A percentile compares a stretch with the other conserved stretches of the same genome.
Evolutionary conservation across 1,140 invertebrate genomes (phyloP).

Genomic region (Popillia japonica): DNA sequence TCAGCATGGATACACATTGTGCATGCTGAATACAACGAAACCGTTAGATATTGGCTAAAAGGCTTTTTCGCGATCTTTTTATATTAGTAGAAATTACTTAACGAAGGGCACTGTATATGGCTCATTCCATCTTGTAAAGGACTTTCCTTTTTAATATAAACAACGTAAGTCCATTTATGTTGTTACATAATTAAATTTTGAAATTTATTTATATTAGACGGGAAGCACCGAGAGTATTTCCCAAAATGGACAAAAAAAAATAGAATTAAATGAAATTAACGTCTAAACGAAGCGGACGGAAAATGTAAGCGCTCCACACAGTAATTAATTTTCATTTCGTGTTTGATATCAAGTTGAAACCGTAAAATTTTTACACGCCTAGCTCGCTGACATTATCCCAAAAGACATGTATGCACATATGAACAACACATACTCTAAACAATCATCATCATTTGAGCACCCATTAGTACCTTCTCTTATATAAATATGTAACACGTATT

Average conservation of each 20-base stretch:
- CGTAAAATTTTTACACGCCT: background rate
- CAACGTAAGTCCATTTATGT: background rate
- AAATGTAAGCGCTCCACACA: background rate
- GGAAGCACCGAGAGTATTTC: background rate
- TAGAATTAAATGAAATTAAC: slow-evolving; percentile 6
- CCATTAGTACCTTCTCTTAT: background rate
- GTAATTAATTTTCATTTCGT: slow-evolving; percentile 6
- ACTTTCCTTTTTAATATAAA: background rate
- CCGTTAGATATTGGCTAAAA: too few relatives aligned
- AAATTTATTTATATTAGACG: background rate
- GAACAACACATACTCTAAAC: background rate
- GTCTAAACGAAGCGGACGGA: background rate
- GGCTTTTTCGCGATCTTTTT: too few relatives aligned
- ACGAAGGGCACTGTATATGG: too few relatives aligned
- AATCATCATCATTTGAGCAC: background rate
- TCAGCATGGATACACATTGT: too few relatives aligned
- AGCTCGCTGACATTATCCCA: background rate
- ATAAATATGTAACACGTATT: background rate
- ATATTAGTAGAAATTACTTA: too few relatives aligned
- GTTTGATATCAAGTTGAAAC: slow-evolving; percentile 4
- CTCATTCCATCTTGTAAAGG: too few relatives aligned
- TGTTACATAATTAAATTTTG: background rate
- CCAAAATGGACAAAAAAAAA: background rate
- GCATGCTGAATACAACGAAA: too few relatives aligned
- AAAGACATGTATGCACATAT: background rate